A percentile compares a stretch with the other conserved stretches of the same genome.
These are phyloP conservation scores for Diabrotica undecimpunctata DNA, from an alignment of 1,140 invertebrate genomes.

Conservation along the genomic window DNA sequence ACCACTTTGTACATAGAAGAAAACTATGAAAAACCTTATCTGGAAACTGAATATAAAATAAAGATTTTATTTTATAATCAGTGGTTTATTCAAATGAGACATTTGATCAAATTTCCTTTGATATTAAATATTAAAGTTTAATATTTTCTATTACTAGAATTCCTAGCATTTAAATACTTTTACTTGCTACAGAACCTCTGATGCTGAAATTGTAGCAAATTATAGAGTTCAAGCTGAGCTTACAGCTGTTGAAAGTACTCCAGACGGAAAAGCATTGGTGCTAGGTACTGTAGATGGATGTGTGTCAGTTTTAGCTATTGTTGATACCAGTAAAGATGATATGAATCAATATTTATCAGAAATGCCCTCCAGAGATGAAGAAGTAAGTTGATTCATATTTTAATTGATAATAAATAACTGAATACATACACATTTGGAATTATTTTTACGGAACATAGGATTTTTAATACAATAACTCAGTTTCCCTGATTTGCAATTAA, in stretches of 20 bases:
- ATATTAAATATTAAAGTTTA: too few species aligned
- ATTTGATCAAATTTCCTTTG: too few species aligned
- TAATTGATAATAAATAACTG: not conserved
- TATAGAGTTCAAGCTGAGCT: slow-evolving; percentile 90
- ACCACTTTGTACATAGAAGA: too few species aligned
- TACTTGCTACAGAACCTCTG: slow-evolving; percentile 60
- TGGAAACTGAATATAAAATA: too few species aligned
- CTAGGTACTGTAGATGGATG: slow-evolving; percentile 92
- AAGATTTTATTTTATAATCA: too few species aligned
- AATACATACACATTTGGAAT: not conserved
- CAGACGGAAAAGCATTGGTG: slow-evolving; percentile 77
- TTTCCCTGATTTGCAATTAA: too few species aligned
- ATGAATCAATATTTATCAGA: slow-evolving; percentile 63
- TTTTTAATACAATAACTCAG: too few species aligned
- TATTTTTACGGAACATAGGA: too few species aligned
- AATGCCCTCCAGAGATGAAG: slow-evolving; percentile 69
- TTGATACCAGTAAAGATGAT: slow-evolving; percentile 68
- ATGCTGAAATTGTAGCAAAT: slow-evolving; percentile 88
- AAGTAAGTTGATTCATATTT: slow-evolving; percentile 47
- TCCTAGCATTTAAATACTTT: not conserved
- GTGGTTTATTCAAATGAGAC: too few species aligned
- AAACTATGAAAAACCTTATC: too few species aligned
- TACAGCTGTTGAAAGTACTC: slow-evolving; percentile 77
- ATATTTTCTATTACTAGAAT: not conserved
- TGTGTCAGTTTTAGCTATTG: slow-evolving; percentile 85